phyloP scores from a whole-genome alignment of 1,140 invertebrate species.

The Diachasma alloeum region DNA sequence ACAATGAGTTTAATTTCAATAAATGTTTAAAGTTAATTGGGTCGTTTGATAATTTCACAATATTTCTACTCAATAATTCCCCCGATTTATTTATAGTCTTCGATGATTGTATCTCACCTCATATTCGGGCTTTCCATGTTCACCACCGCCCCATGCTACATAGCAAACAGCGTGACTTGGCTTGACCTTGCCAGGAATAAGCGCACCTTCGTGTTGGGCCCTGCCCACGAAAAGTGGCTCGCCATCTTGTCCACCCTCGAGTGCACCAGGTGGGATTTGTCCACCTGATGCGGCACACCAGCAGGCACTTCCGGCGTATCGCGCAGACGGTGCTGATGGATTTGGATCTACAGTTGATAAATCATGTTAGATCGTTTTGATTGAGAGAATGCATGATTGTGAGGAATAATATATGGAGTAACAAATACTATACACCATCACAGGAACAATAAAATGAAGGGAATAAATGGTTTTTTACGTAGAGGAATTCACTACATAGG shows the following conservation, averaged over 20 bases:
- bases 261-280: conserved; percentile 74
- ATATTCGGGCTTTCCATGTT: conserved; percentile 78
- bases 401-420: no score
- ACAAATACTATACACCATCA: neutral
- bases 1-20: no score
- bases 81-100: neutral
- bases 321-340: neutral
- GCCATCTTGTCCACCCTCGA: conserved; percentile 76
- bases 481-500: no score
- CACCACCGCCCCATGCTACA: conserved; percentile 79
- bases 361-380: neutral
- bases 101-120: conserved; percentile 65
- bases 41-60: no score
- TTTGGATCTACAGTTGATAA: conserved; percentile 30
- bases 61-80: neutral
- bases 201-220: conserved; percentile 76
- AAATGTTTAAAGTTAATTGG: no score
- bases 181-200: conserved; percentile 82
- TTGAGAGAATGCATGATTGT: neutral
- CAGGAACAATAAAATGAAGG: no score
- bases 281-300: conserved; percentile 76
- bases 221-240: conserved; percentile 79
- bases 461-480: neutral
- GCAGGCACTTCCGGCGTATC: conserved; percentile 50
- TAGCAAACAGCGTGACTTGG: conserved; percentile 78